Evolutionary conservation across 2,888 invertebrate species (phyloP).

Genomic region (Caenorhabditis macrosperma): DNA sequence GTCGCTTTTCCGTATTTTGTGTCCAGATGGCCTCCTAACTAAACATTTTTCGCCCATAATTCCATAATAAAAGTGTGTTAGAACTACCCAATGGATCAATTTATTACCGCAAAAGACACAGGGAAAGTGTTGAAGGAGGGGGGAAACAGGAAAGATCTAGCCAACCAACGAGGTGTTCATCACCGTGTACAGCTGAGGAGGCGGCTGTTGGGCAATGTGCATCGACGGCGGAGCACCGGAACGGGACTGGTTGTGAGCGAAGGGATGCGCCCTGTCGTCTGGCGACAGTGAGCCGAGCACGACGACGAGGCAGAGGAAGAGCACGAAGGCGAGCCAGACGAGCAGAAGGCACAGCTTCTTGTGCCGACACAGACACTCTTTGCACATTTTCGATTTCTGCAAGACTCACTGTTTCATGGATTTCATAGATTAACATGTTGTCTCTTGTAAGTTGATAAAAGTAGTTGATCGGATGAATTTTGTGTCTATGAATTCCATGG

Average conservation of each 20-base stretch:
- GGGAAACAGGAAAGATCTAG: neutral
- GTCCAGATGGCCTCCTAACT: too few relatives aligned
- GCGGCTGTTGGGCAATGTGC: slow-evolving; percentile 35
- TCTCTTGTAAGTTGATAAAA: slow-evolving; percentile 9
- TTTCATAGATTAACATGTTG: too few relatives aligned
- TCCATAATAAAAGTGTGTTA: too few relatives aligned
- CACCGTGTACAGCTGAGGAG: slow-evolving; percentile 25
- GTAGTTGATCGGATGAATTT: too few relatives aligned
- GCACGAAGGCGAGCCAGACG: slow-evolving; percentile 67
- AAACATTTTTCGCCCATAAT: too few relatives aligned
- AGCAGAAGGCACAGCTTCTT: slow-evolving; percentile 66
- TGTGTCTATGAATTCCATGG: too few relatives aligned
- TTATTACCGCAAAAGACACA: slow-evolving; percentile 3
- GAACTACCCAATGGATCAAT: too few relatives aligned
- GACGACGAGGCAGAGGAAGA: slow-evolving; percentile 67
- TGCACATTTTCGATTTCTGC: slow-evolving; percentile 59
- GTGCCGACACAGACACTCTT: slow-evolving; percentile 59
- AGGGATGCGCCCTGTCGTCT: slow-evolving; percentile 63
- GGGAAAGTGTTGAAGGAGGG: neutral
- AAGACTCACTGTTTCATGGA: slow-evolving; percentile 37
- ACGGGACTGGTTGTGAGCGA: slow-evolving; percentile 54
- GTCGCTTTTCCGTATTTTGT: too few relatives aligned
- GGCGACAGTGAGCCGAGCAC: slow-evolving; percentile 64
- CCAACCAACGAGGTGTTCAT: slow-evolving; percentile 52
- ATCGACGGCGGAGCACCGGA: slow-evolving; percentile 25